Evolutionary conservation across 2,113 vertebrate genomes (phyloP).

Genomic region (Sialia sialis): DNA sequence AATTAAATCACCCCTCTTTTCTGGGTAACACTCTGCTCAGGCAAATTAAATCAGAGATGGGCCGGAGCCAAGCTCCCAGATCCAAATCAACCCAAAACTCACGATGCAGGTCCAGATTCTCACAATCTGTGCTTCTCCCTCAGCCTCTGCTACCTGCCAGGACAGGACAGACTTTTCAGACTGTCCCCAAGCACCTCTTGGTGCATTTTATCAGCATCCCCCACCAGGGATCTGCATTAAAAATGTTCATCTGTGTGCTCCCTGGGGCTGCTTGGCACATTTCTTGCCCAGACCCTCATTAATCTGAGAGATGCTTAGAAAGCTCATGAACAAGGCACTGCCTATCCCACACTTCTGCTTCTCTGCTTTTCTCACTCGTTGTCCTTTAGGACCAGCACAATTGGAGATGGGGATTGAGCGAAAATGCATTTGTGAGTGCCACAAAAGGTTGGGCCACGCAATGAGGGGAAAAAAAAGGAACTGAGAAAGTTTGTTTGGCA

Average conservation of each 20-base stretch:
- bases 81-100: background rate
- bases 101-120: constrained; percentile 22
- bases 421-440: background rate
- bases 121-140: background rate
- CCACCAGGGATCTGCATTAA: background rate
- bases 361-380: background rate
- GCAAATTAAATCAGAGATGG: constrained; percentile 44
- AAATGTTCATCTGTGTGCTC: background rate
- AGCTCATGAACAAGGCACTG: background rate
- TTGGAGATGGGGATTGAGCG: background rate
- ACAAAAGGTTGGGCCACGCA: background rate
- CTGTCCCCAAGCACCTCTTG: background rate
- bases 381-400: background rate
- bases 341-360: background rate
- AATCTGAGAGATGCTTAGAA: background rate
- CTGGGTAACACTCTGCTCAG: background rate
- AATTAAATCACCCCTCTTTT: constrained; percentile 9
- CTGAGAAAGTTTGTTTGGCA: background rate
- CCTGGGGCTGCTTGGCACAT: background rate
- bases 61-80: constrained; percentile 18
- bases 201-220: background rate
- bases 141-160: background rate
- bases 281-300: background rate
- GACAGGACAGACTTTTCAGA: background rate
- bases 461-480: background rate